phyloP scores from a whole-genome alignment of 2,113 vertebrate genomes.

The Burhinus oedicnemus region DNA sequence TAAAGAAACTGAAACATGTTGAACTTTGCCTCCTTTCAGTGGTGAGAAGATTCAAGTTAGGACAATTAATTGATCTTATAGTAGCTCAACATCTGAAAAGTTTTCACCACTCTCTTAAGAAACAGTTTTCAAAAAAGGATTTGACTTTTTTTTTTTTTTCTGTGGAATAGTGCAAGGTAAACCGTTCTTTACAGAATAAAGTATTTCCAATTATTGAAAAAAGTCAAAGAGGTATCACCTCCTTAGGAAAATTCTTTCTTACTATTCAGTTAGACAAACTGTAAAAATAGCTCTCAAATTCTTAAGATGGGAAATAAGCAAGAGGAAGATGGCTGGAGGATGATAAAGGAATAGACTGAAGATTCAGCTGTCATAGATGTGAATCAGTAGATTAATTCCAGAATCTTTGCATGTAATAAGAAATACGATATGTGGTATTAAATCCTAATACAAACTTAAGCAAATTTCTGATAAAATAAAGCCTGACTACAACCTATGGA shows the following conservation, averaged over 20 bases:
- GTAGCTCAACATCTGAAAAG: background rate
- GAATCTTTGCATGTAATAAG: background rate
- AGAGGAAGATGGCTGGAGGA: background rate
- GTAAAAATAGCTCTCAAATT: background rate
- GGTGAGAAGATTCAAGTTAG: background rate
- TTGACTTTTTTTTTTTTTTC: background rate
- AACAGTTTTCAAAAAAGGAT: background rate
- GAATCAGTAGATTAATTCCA: background rate
- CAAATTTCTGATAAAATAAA: background rate
- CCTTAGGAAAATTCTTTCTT: background rate
- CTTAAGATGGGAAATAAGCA: background rate
- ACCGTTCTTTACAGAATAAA: background rate
- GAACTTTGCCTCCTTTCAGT: background rate
- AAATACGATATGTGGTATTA: background rate
- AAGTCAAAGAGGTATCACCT: background rate
- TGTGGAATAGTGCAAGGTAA: background rate
- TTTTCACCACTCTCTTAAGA: background rate
- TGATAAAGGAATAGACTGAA: background rate
- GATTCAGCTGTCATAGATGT: background rate
- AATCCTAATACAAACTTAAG: background rate
- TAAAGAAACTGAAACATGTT: background rate
- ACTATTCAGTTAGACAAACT: background rate
- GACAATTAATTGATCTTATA: background rate
- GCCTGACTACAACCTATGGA: background rate
- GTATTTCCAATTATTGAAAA: background rate